Percentiles rank a stretch among this genome's conserved stretches.
Evolutionary conservation across 2,113 vertebrate genomes (phyloP).

Genomic region (Crotalus viridis): DNA sequence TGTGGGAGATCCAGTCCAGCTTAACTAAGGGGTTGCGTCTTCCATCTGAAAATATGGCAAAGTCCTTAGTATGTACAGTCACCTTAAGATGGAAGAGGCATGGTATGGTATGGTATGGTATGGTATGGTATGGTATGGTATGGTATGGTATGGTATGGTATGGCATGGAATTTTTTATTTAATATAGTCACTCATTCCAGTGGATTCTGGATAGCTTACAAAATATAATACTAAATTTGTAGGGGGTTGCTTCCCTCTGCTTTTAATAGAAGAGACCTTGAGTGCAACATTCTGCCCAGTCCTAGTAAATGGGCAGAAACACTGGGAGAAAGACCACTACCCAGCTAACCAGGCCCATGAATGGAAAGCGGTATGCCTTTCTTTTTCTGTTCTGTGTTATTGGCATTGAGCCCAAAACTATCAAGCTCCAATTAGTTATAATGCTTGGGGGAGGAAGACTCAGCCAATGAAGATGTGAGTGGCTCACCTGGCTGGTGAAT

Average conservation of each 20-base stretch:
- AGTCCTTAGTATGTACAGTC: neutral
- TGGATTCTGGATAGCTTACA: neutral
- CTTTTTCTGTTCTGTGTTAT: neutral
- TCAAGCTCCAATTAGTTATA: neutral
- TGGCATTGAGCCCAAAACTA: neutral
- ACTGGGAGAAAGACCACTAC: neutral
- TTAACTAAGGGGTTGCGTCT: neutral
- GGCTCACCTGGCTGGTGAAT: neutral
- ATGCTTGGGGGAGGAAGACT: neutral
- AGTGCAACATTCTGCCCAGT: neutral
- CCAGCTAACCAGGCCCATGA: neutral
- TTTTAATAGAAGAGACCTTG: neutral
- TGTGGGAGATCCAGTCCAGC: neutral
- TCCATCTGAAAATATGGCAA: neutral
- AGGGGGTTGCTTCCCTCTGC: neutral
- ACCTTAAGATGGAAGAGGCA: neutral
- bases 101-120: neutral
- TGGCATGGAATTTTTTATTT: neutral
- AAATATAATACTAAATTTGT: neutral
- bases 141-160: no score
- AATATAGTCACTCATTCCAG: neutral
- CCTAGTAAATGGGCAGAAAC: neutral
- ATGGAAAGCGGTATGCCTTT: neutral
- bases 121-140: no score
- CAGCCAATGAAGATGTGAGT: neutral